phyloP scores from a whole-genome alignment of 2,888 invertebrate genomes.

The Nebria brevicollis region DNA sequence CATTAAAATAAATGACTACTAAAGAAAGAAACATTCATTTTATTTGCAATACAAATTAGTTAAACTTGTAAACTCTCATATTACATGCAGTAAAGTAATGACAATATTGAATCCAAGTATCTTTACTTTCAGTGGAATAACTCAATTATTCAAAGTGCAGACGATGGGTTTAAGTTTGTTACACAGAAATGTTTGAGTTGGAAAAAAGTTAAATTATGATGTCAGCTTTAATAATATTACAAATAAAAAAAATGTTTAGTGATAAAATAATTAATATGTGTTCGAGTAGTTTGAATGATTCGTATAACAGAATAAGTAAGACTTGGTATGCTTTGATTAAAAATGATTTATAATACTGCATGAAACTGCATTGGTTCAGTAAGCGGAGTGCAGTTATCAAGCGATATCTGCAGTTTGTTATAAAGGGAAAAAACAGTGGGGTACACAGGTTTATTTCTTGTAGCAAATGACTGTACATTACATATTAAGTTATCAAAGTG shows the following conservation, averaged over 20 bases:
- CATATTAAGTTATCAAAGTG: conserved; percentile 31
- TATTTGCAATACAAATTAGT: too few species aligned
- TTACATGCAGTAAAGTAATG: too few species aligned
- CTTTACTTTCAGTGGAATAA: not conserved
- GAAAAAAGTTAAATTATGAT: not conserved
- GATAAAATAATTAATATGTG: too few species aligned
- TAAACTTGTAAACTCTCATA: too few species aligned
- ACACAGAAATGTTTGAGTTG: conserved; percentile 2
- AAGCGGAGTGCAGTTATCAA: not conserved
- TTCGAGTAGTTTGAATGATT: too few species aligned
- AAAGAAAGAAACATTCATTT: too few species aligned
- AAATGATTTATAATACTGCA: not conserved
- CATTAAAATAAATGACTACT: too few species aligned
- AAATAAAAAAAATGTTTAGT: too few species aligned
- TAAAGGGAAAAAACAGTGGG: not conserved
- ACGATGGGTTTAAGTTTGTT: not conserved
- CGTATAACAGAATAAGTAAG: not conserved
- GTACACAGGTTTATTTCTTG: not conserved
- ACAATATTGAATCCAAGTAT: not conserved
- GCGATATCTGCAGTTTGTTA: not conserved
- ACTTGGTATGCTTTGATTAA: not conserved
- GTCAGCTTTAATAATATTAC: not conserved
- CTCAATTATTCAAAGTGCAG: conserved; percentile 10
- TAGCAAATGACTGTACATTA: conserved; percentile 5
- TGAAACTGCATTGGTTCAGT: not conserved